Conservation (phyloP, 2,888 invertebrate species). For the Drosophila atripex region DNA sequence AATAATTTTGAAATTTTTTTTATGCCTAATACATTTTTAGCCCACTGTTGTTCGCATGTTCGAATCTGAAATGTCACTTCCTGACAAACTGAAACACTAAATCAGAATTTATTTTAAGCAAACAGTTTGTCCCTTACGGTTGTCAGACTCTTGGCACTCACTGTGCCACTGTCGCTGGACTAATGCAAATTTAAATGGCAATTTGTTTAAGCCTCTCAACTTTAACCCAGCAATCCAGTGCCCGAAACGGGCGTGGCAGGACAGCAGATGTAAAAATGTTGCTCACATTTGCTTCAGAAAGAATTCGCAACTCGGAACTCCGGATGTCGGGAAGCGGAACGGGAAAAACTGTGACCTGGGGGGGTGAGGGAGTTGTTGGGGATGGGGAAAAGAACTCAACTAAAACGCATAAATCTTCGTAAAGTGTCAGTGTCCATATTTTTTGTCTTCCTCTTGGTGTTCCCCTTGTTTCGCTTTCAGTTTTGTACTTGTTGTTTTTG, state of each 20-base stretch:
- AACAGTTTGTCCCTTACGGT: conserved; percentile 20
- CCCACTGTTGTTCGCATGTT: not conserved
- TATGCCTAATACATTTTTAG: not conserved
- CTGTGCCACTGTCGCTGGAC: conserved; percentile 20
- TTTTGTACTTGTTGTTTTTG: conserved; percentile 53
- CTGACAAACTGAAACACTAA: conserved; percentile 15
- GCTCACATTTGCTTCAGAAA: conserved; percentile 49
- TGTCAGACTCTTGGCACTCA: conserved; percentile 28
- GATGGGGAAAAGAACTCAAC: conserved; percentile 56
- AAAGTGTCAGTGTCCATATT: conserved; percentile 77
- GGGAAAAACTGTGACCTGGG: conserved; percentile 20
- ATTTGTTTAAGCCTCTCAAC: conserved; percentile 48
- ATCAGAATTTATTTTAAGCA: conserved; percentile 13
- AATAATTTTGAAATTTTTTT: not conserved
- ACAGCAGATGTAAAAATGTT: conserved; percentile 51
- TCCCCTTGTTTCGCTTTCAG: conserved; percentile 35
- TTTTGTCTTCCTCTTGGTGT: conserved; percentile 44
- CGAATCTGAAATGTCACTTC: not conserved
- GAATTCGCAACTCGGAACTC: conserved; percentile 41
- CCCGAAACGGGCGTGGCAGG: conserved; percentile 10
- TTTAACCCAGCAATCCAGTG: conserved; percentile 46
- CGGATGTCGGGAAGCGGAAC: conserved; percentile 29
- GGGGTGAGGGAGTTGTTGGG: conserved; percentile 2
- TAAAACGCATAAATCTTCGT: conserved; percentile 79
- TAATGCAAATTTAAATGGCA: conserved; percentile 64